Conservation (phyloP, 2,888 invertebrate species). For the Leptinotarsa juncta region DNA sequence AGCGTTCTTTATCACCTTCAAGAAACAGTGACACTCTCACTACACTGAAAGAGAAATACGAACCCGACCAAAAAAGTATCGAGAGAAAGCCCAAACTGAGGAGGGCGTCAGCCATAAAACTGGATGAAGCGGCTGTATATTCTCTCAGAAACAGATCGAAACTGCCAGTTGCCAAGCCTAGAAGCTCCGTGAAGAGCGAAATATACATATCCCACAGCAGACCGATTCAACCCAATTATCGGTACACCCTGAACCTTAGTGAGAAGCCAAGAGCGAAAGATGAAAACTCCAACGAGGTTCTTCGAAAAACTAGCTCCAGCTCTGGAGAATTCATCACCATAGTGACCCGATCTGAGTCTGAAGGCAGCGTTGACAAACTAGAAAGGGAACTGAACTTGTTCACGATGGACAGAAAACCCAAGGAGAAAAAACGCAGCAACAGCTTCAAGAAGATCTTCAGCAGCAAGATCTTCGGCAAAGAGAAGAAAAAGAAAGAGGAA, state of each 20-base stretch:
- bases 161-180: constrained; percentile 45
- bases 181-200: constrained; percentile 44
- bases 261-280: constrained; percentile 47
- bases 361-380: constrained; percentile 59
- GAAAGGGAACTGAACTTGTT: constrained; percentile 58
- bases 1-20: constrained; percentile 49
- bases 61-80: constrained; percentile 37
- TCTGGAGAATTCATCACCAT: constrained; percentile 50
- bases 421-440: constrained; percentile 61
- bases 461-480: constrained; percentile 58
- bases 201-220: constrained; percentile 34
- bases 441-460: constrained; percentile 61
- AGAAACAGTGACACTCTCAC: constrained; percentile 47
- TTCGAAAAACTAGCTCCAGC: constrained; percentile 42
- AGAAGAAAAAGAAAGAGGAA: constrained; percentile 64
- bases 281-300: constrained; percentile 52
- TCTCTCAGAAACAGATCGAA: constrained; percentile 46
- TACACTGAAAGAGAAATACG: constrained; percentile 51
- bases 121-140: constrained; percentile 39
- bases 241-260: constrained; percentile 43
- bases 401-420: constrained; percentile 57
- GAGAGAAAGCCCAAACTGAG: constrained; percentile 21
- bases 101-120: constrained; percentile 23
- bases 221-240: constrained; percentile 28
- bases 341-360: constrained; percentile 55